phyloP scores from a whole-genome alignment of 2,113 vertebrate species.

The Burhinus bistriatus region DNA sequence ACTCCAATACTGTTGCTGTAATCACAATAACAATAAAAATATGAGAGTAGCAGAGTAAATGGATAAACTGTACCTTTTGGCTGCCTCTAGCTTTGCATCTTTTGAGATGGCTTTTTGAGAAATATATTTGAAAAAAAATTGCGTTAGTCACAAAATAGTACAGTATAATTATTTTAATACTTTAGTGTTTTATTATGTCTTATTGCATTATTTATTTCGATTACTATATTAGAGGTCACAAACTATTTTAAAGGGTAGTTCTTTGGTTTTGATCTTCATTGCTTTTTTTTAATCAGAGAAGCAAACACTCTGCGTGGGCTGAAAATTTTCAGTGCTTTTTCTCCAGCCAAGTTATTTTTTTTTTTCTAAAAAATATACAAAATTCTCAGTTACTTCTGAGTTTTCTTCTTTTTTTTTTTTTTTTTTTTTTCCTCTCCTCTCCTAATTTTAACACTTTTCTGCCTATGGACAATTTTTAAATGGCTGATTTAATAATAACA shows the following conservation, averaged over 20 bases:
- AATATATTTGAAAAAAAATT: background rate
- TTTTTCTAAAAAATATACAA: background rate
- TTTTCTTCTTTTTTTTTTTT: background rate
- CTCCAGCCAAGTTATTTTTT: background rate
- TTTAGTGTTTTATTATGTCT: background rate
- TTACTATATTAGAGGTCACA: background rate
- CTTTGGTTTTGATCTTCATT: background rate
- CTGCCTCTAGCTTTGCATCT: background rate
- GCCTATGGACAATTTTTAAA: background rate
- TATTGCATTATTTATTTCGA: background rate
- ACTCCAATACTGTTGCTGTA: conserved; percentile 72
- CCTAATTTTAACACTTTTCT: background rate
- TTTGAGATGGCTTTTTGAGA: background rate
- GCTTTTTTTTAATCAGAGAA: background rate
- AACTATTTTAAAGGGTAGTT: background rate
- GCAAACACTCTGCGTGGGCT: background rate
- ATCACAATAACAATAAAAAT: background rate
- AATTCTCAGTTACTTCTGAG: background rate
- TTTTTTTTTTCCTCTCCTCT: no score
- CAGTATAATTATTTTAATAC: background rate
- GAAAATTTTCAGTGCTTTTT: background rate
- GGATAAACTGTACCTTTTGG: background rate
- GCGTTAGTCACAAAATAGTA: background rate
- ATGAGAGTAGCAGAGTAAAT: background rate
- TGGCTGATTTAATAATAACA: background rate